These are phyloP conservation scores for Diabrotica virgifera DNA, from an alignment of 1,140 invertebrate genomes.

Conservation along the genomic window DNA sequence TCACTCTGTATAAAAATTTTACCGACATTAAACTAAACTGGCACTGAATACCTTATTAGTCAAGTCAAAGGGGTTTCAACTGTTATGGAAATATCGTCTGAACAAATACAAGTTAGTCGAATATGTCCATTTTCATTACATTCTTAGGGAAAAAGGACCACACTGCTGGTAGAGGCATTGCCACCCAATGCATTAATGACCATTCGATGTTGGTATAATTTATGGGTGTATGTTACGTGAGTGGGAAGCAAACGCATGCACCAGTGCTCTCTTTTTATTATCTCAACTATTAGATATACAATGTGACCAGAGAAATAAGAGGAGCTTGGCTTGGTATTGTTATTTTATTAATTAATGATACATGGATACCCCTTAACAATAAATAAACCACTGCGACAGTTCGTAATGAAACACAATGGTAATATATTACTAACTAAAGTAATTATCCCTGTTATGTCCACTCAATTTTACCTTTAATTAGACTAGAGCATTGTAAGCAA, in stretches of 20 bases:
- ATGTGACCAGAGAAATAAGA: slow-evolving; percentile 1
- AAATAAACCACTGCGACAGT: too few relatives aligned
- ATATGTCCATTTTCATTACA: slow-evolving; percentile 7
- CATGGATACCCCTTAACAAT: too few relatives aligned
- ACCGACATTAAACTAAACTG: background rate
- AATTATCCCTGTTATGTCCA: too few relatives aligned
- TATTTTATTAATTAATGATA: too few relatives aligned
- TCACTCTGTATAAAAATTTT: background rate
- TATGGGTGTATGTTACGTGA: slow-evolving; percentile 37
- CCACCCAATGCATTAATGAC: slow-evolving; percentile 42
- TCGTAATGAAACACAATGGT: too few relatives aligned
- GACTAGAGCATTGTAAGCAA: too few relatives aligned
- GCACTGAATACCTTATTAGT: slow-evolving; percentile 2
- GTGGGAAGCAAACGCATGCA: slow-evolving; percentile 37
- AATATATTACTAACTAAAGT: too few relatives aligned
- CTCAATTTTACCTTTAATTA: too few relatives aligned
- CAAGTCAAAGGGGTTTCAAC: background rate
- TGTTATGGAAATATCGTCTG: background rate
- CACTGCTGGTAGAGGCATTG: slow-evolving; percentile 28
- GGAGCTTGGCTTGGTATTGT: too few relatives aligned
- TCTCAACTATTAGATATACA: slow-evolving; percentile 38
- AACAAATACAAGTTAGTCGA: slow-evolving; percentile 2
- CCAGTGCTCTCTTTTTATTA: slow-evolving; percentile 35
- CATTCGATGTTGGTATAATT: slow-evolving; percentile 43
- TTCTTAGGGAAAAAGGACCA: slow-evolving; percentile 27